Percentiles rank a stretch among this genome's conserved stretches.
Evolutionary conservation across 2,888 invertebrate species (phyloP).

Genomic region (Mechanitis mazaeus): DNA sequence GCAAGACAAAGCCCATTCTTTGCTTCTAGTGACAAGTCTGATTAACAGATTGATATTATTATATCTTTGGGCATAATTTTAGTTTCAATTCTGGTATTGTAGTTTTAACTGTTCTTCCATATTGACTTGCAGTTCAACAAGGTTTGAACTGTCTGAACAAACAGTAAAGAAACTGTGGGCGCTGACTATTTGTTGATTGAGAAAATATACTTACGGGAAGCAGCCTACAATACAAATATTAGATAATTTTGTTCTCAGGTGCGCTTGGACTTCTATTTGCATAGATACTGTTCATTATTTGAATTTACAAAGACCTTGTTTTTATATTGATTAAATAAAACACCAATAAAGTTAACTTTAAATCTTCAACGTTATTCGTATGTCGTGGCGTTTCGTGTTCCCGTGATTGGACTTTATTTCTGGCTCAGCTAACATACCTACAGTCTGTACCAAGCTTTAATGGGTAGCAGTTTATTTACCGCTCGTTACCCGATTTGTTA

Average conservation of each 20-base stretch:
- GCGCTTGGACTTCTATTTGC: slow-evolving; percentile 66
- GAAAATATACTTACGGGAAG: slow-evolving; percentile 70
- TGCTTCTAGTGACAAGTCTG: background rate
- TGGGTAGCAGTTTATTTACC: slow-evolving; percentile 70
- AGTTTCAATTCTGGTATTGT: background rate
- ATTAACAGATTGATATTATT: background rate
- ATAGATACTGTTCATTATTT: slow-evolving; percentile 59
- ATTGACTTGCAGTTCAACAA: slow-evolving; percentile 35
- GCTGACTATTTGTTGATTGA: slow-evolving; percentile 67
- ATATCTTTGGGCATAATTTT: no score
- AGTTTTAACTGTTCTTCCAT: slow-evolving; percentile 27
- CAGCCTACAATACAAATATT: slow-evolving; percentile 69
- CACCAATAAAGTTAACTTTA: slow-evolving; percentile 13
- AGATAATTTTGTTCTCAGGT: slow-evolving; percentile 66
- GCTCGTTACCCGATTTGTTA: slow-evolving; percentile 66
- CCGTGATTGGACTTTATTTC: slow-evolving; percentile 62
- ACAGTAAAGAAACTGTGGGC: slow-evolving; percentile 47
- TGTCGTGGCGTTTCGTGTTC: slow-evolving; percentile 32
- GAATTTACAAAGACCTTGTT: slow-evolving; percentile 42
- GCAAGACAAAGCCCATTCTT: background rate
- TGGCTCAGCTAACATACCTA: slow-evolving; percentile 50
- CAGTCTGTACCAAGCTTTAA: slow-evolving; percentile 53
- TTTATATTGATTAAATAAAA: slow-evolving; percentile 12
- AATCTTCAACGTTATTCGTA: slow-evolving; percentile 21
- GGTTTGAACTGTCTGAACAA: slow-evolving; percentile 47